A percentile compares a stretch with the other conserved stretches of the same genome.
These are phyloP conservation scores for Agrochola circellaris DNA, from an alignment of 2,888 invertebrate species.

Conservation along the genomic window DNA sequence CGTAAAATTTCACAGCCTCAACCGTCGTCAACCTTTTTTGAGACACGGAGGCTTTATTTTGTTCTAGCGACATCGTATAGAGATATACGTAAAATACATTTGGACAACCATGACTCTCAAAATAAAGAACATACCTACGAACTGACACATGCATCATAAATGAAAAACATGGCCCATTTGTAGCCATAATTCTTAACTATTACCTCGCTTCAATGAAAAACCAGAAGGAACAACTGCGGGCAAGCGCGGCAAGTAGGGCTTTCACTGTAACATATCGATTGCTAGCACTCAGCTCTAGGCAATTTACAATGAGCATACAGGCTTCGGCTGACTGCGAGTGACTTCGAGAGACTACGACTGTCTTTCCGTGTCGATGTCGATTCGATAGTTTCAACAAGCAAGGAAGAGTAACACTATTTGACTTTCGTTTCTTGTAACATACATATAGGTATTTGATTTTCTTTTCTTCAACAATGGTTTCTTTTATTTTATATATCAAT, in stretches of 20 bases:
- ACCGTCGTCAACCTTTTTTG: not conserved
- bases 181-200: conserved; percentile 13
- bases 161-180: not conserved
- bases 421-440: conserved; percentile 20
- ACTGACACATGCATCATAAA: not conserved
- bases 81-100: not conserved
- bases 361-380: conserved; percentile 7
- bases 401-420: conserved; percentile 18
- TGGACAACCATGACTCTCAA: not conserved
- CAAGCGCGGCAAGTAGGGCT: conserved; percentile 18
- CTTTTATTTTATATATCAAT: conserved; percentile 3
- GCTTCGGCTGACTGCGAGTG: conserved; percentile 19
- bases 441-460: conserved; percentile 16
- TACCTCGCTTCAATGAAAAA: conserved; percentile 31
- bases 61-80: not conserved
- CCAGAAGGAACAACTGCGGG: conserved; percentile 21
- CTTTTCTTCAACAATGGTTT: not conserved
- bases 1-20: not conserved
- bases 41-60: not conserved
- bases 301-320: conserved; percentile 49
- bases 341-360: conserved; percentile 13
- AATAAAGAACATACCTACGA: not conserved
- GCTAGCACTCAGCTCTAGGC: conserved; percentile 24
- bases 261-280: conserved; percentile 46
- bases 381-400: conserved; percentile 18